phyloP scores from a whole-genome alignment of 2,888 invertebrate genomes.

The Formica aserva region DNA sequence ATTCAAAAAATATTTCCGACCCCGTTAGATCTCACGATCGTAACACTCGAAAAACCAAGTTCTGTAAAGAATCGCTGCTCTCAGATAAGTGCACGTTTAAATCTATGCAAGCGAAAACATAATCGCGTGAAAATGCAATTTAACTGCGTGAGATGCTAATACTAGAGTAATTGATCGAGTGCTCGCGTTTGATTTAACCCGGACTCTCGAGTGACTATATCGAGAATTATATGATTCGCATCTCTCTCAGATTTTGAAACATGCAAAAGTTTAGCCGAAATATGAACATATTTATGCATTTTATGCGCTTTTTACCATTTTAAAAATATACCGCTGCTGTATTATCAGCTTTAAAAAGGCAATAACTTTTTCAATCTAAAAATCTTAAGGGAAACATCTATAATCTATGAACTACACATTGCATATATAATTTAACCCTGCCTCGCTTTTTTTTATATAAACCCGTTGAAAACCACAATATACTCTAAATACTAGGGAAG shows the following conservation, averaged over 20 bases:
- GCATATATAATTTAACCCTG: background rate
- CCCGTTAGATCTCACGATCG: slow-evolving; percentile 75
- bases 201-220: slow-evolving; percentile 34
- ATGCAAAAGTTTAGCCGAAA: background rate
- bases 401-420: background rate
- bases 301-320: background rate
- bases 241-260: slow-evolving; percentile 17
- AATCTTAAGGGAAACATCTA: background rate
- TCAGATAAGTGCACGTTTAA: slow-evolving; percentile 60
- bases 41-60: slow-evolving; percentile 77
- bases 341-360: background rate
- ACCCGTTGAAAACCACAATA: slow-evolving; percentile 51
- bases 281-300: background rate
- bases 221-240: slow-evolving; percentile 45
- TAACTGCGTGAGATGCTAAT: slow-evolving; percentile 74
- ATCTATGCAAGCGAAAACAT: slow-evolving; percentile 17
- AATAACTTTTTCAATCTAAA: background rate
- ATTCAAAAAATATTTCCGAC: slow-evolving; percentile 60
- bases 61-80: slow-evolving; percentile 74
- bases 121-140: slow-evolving; percentile 53
- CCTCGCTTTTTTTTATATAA: background rate
- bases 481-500: slow-evolving; percentile 23
- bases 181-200: slow-evolving; percentile 62
- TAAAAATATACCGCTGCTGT: background rate
- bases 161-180: slow-evolving; percentile 78